Evolutionary conservation across 1,140 invertebrate species (phyloP).

Genomic region (Doryteuthis pealeii): DNA sequence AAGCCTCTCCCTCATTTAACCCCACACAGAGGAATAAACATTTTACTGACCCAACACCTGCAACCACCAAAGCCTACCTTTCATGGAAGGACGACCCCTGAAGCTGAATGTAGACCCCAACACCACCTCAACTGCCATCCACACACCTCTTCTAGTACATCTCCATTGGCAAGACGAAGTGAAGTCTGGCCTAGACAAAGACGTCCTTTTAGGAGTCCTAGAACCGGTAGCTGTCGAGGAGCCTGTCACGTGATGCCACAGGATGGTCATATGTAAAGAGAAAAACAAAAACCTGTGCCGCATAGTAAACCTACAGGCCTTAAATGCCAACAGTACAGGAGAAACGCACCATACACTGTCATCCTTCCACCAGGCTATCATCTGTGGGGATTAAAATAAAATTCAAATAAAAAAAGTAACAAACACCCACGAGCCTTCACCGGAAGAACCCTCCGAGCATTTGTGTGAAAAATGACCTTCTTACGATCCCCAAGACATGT

Average conservation of each 20-base stretch:
- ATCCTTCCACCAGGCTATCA: constrained; percentile 21
- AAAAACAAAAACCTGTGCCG: constrained; percentile 16
- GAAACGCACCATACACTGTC: constrained; percentile 22
- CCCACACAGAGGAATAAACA: too few species aligned
- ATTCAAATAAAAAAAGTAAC: too few species aligned
- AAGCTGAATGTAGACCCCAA: constrained; percentile 22
- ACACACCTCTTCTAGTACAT: constrained; percentile 23
- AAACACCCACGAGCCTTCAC: too few species aligned
- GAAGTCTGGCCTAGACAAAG: constrained; percentile 9
- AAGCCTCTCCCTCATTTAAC: too few species aligned
- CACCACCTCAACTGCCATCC: constrained; percentile 17
- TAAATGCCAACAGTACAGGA: constrained; percentile 18
- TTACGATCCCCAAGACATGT: too few species aligned
- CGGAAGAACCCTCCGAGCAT: too few species aligned
- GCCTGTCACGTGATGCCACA: constrained; percentile 20
- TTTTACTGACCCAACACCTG: too few species aligned
- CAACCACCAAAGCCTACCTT: constrained; percentile 32
- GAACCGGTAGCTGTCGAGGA: constrained; percentile 13
- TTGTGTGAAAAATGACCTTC: too few species aligned
- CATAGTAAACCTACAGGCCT: constrained; percentile 12
- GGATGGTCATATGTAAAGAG: constrained; percentile 20
- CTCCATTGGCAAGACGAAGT: constrained; percentile 28
- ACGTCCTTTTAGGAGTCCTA: constrained; percentile 16
- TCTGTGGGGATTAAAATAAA: too few species aligned
- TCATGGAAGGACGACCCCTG: constrained; percentile 27